Conservation (phyloP, 2,797 vertebrate species). For the Loris lydekkerianus region DNA sequence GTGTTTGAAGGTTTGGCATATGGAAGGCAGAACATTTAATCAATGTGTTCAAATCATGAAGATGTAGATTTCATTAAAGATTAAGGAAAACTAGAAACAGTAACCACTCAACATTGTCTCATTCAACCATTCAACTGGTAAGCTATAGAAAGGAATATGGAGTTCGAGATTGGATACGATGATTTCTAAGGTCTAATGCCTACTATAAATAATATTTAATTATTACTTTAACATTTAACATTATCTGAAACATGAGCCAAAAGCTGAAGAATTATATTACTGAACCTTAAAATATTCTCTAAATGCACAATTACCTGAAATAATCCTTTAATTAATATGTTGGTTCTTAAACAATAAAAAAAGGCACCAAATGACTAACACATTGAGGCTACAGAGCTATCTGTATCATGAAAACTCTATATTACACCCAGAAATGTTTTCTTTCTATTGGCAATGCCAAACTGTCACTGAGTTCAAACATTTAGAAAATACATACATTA, state of each 20-base stretch:
- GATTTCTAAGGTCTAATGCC: constrained; percentile 15
- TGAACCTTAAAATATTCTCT: constrained; percentile 10
- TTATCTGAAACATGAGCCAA: constrained; percentile 61
- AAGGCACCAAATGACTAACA: constrained; percentile 16
- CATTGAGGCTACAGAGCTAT: background rate
- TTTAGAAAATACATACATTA: background rate
- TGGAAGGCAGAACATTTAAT: constrained; percentile 32
- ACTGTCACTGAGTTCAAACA: background rate
- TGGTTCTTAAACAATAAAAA: constrained; percentile 53
- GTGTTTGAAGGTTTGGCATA: background rate
- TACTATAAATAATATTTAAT: background rate
- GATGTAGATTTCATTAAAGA: constrained; percentile 19
- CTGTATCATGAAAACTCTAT: constrained; percentile 15
- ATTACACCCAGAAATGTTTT: background rate
- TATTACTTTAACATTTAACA: constrained; percentile 53
- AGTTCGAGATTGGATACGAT: background rate
- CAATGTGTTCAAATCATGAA: constrained; percentile 18
- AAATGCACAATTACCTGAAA: constrained; percentile 49
- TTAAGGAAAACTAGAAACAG: constrained; percentile 43
- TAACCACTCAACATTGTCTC: background rate
- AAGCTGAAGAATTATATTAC: background rate
- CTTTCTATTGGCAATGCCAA: background rate
- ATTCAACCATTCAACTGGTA: background rate
- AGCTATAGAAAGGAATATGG: background rate
- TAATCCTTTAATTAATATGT: constrained; percentile 12